phyloP scores from a whole-genome alignment of 2,888 invertebrate genomes.

The Thyatira batis region DNA sequence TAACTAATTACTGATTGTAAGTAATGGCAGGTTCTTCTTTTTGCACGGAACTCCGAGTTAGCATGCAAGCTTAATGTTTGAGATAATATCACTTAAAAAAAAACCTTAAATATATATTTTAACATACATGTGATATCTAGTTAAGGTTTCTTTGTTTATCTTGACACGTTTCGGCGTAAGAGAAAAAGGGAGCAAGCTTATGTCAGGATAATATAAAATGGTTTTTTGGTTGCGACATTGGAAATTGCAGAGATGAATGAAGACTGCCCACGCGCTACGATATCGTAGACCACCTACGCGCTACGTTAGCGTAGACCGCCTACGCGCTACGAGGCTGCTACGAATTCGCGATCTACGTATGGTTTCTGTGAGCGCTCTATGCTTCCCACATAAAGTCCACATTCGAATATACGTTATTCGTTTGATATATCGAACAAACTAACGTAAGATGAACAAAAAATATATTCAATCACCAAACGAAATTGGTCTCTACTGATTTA shows the following conservation, averaged over 20 bases:
- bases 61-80: background rate
- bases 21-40: background rate
- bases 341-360: constrained; percentile 22
- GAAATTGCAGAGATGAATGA: constrained; percentile 35
- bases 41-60: background rate
- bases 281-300: constrained; percentile 39
- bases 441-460: constrained; percentile 24
- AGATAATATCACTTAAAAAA: too few relatives aligned
- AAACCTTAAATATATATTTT: too few relatives aligned
- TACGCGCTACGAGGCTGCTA: constrained; percentile 46
- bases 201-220: too few relatives aligned
- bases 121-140: too few relatives aligned
- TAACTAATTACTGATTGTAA: background rate
- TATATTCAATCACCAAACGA: constrained; percentile 22
- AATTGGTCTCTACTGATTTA: constrained; percentile 6
- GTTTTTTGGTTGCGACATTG: background rate
- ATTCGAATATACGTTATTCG: constrained; percentile 30
- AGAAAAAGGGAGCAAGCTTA: too few relatives aligned
- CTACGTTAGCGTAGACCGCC: constrained; percentile 39
- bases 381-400: constrained; percentile 2
- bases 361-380: constrained; percentile 34
- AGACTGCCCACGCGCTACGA: constrained; percentile 47
- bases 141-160: too few relatives aligned
- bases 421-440: constrained; percentile 34
- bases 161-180: too few relatives aligned